phyloP scores from a whole-genome alignment of 2,797 vertebrate genomes.

The Tenualosa thibaudeaui region DNA sequence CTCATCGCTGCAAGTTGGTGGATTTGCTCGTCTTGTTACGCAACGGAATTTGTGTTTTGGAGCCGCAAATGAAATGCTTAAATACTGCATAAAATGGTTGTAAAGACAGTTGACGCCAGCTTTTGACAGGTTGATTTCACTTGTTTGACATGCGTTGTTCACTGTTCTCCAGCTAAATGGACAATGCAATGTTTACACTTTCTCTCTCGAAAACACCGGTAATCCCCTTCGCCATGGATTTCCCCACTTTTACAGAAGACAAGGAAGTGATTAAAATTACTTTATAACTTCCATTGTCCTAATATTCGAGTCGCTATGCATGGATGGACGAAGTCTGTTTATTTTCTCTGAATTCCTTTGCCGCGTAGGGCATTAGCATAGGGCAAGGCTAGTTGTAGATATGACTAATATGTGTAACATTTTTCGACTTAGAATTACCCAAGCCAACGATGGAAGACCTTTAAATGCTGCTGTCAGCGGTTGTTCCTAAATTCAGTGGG shows the following conservation, averaged over 20 bases:
- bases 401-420: neutral
- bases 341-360: neutral
- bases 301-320: neutral
- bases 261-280: neutral
- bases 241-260: neutral
- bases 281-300: neutral
- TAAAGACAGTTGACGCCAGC: neutral
- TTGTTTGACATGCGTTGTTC: neutral
- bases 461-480: slow-evolving; percentile 2
- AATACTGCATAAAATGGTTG: neutral
- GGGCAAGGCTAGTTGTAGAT: neutral
- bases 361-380: neutral
- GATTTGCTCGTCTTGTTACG: neutral
- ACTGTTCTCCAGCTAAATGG: neutral
- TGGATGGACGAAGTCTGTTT: neutral
- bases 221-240: neutral
- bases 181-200: neutral
- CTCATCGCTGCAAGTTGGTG: neutral
- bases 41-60: neutral
- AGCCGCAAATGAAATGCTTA: neutral
- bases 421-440: neutral
- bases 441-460: neutral
- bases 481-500: neutral
- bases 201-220: neutral
- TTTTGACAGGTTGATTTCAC: neutral